Conservation (phyloP, 2,113 vertebrate genomes). For the Clarias batrachus region DNA sequence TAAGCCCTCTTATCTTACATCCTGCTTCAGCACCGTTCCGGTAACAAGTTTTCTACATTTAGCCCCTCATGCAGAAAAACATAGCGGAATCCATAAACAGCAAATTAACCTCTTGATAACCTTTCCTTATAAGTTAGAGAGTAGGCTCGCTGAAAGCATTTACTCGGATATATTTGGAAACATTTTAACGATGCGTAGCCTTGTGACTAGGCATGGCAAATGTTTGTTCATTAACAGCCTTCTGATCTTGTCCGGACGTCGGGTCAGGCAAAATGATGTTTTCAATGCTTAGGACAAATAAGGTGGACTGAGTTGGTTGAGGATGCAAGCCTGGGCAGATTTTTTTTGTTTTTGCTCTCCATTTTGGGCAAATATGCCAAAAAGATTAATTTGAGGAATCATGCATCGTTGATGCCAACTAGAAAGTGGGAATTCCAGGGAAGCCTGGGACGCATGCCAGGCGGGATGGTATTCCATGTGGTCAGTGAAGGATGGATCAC, state of each 20-base stretch:
- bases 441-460: background rate
- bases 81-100: background rate
- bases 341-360: background rate
- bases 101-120: background rate
- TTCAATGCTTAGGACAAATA: slow-evolving; percentile 3
- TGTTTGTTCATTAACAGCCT: background rate
- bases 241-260: background rate
- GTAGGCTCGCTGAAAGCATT: background rate
- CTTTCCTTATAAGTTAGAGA: background rate
- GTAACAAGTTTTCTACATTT: slow-evolving; percentile 5
- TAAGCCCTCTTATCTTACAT: slow-evolving; percentile 22
- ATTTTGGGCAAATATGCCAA: background rate
- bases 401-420: background rate
- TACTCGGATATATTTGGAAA: slow-evolving; percentile 28
- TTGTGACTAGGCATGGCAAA: slow-evolving; percentile 21
- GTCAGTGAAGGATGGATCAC: background rate
- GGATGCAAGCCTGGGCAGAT: background rate
- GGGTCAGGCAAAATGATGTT: slow-evolving; percentile 7
- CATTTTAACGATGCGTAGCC: slow-evolving; percentile 31
- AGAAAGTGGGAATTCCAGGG: background rate
- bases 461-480: background rate
- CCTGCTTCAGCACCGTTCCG: background rate
- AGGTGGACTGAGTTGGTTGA: too few relatives aligned
- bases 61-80: background rate
- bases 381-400: background rate